Evolutionary conservation across 92 coral and sea anemone species (phyloP), one percentile per base, ranked within the genome.

Genomic region (Micromussa lordhowensis): DNA sequence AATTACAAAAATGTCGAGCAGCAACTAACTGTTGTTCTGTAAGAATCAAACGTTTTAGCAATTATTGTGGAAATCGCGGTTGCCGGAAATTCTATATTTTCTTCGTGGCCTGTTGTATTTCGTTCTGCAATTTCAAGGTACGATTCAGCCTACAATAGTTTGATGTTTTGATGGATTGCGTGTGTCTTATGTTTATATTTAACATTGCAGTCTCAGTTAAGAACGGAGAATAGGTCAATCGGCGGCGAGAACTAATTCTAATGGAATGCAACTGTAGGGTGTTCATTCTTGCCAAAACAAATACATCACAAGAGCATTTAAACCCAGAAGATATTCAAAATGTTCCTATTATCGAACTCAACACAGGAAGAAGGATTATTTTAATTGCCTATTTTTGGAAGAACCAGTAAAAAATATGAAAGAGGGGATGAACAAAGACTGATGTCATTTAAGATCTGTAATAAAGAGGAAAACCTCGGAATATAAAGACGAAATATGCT

Each of bases 121-220:
- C n/a, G 63, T 54, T 24, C 29, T 73, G 12, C 28, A 7, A 54
- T 24, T 21, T 84, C 58, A 59, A 74, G 88, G 88, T 84, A 84
- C 18, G 88, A 55, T 82, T 21, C 34, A 32, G 69, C 18, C 10
- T 64, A 14, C 15, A 16, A 55, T 55, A 55, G 32, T 29, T 49
- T 26, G n/a, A 1, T 32, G 26, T 30, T 11, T 4, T 17, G 30
- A 66, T 82, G 26, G 9, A 64, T 75, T 30, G 11, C 24, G 7
- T 21, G 61, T 54, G 19, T 36, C 9, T 72, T 10, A 49, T 51
- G 68, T 51, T 34, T 29, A 17, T 32, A 34, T 34, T 74, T 1
- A 32, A 19, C 18, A 36, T 48, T 35, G 29, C 35, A 17, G 14
- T 13, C 58, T 35, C 26, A 44, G 51, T 32, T 57, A 36, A 73